Evolutionary conservation across 2,888 invertebrate species (phyloP).

Genomic region (Elysia crispata): DNA sequence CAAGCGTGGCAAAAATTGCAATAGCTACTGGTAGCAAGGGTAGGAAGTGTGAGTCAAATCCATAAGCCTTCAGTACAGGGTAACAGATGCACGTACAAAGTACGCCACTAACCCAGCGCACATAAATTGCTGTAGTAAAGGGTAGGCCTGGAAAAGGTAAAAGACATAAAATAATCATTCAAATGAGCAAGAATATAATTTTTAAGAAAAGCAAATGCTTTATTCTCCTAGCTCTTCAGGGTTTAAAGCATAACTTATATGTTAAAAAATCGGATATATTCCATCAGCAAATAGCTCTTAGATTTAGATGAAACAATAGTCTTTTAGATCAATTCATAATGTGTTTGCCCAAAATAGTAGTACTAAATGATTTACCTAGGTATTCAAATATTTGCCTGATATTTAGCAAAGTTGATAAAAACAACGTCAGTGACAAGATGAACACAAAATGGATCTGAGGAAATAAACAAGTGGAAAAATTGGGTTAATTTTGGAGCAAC

Average conservation of each 20-base stretch:
- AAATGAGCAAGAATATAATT: too few species aligned
- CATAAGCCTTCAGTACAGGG: slow-evolving; percentile 64
- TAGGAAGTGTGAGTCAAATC: slow-evolving; percentile 67
- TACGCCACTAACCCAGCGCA: slow-evolving; percentile 65
- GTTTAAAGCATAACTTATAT: too few species aligned
- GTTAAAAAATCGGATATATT: too few species aligned
- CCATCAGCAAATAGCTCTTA: too few species aligned
- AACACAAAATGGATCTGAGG: slow-evolving; percentile 68
- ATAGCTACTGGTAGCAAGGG: slow-evolving; percentile 69
- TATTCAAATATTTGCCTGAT: slow-evolving; percentile 66
- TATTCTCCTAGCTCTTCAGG: too few species aligned
- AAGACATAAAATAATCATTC: neutral
- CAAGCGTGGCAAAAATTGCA: slow-evolving; percentile 64
- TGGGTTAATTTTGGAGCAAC: too few species aligned
- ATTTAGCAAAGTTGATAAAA: slow-evolving; percentile 69
- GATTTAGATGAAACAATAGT: too few species aligned
- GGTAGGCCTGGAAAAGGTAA: slow-evolving; percentile 56
- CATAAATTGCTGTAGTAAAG: slow-evolving; percentile 57
- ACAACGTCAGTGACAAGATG: slow-evolving; percentile 61
- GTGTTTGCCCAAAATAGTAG: too few species aligned
- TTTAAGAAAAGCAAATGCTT: too few species aligned
- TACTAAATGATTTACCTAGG: slow-evolving; percentile 58
- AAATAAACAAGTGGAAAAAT: slow-evolving; percentile 13
- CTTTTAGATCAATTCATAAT: too few species aligned
- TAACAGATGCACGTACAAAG: slow-evolving; percentile 64